Percentiles rank a stretch among this genome's conserved stretches.
Evolutionary conservation across 2,797 vertebrate genomes (phyloP).

Genomic region (Potorous gilbertii): DNA sequence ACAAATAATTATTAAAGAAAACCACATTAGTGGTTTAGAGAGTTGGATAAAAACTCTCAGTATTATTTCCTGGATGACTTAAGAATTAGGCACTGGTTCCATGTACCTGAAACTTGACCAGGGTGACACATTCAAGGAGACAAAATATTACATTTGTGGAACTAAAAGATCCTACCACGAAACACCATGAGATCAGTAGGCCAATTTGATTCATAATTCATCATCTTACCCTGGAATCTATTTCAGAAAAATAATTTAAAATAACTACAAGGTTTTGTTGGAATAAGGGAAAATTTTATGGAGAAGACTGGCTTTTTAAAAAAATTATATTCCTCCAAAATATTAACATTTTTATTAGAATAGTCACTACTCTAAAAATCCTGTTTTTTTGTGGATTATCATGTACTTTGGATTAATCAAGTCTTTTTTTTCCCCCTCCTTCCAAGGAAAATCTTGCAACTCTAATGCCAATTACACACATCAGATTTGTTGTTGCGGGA

Average conservation of each 20-base stretch:
- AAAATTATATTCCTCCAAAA: neutral
- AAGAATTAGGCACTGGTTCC: constrained; percentile 10
- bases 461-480: constrained; percentile 27
- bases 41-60: neutral
- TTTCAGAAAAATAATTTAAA: constrained; percentile 13
- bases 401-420: constrained; percentile 13
- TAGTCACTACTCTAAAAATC: neutral
- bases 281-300: constrained; percentile 25
- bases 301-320: neutral
- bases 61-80: neutral
- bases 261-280: constrained; percentile 10
- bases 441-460: neutral
- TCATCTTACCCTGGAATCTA: constrained; percentile 25
- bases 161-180: neutral
- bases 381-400: neutral
- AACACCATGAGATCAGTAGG: neutral
- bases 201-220: neutral
- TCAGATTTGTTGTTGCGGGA: constrained; percentile 17
- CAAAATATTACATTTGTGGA: constrained; percentile 39
- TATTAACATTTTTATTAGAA: constrained; percentile 9
- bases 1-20: neutral
- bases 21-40: neutral
- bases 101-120: neutral
- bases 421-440: neutral
- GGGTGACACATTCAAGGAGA: neutral